Conservation (phyloP, 1,140 invertebrate species). For the Aphis craccivora region DNA sequence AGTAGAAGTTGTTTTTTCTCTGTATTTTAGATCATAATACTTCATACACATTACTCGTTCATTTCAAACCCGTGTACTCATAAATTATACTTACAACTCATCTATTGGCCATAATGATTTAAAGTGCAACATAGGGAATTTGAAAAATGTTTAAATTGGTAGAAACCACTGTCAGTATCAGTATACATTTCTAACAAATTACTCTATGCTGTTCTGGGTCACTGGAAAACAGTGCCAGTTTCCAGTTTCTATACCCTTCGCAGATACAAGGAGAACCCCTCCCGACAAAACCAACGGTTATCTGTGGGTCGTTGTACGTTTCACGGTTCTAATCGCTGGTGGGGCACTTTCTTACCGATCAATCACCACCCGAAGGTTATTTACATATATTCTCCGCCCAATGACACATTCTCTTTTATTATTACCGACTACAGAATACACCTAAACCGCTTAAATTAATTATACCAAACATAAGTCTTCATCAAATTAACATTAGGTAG, state of each 20-base stretch:
- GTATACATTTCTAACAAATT: slow-evolving; percentile 12
- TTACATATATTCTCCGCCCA: not conserved
- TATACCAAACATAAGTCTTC: not conserved
- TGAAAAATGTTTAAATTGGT: not conserved
- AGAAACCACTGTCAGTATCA: not conserved
- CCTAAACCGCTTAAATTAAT: not conserved
- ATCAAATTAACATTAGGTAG: slow-evolving; percentile 2
- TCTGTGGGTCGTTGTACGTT: slow-evolving; percentile 2
- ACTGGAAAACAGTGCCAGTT: slow-evolving; percentile 18
- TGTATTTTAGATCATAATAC: not conserved
- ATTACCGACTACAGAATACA: not conserved
- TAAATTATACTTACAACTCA: not conserved
- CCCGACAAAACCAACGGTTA: not conserved
- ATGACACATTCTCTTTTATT: slow-evolving; percentile 16
- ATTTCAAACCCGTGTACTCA: not conserved
- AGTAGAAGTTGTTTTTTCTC: not conserved
- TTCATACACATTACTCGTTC: not conserved
- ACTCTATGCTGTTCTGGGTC: slow-evolving; percentile 7
- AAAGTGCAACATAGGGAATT: not conserved
- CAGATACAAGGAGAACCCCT: not conserved
- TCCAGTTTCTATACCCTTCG: slow-evolving; percentile 16
- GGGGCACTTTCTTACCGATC: slow-evolving; percentile 1
- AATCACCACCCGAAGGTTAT: slow-evolving; percentile 29
- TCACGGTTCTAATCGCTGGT: not conserved
- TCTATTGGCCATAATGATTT: not conserved